Evolutionary conservation across 2,113 vertebrate genomes (phyloP), one percentile per base, ranked within the genome.

Genomic region (Brachypodius melanocephalos): DNA sequence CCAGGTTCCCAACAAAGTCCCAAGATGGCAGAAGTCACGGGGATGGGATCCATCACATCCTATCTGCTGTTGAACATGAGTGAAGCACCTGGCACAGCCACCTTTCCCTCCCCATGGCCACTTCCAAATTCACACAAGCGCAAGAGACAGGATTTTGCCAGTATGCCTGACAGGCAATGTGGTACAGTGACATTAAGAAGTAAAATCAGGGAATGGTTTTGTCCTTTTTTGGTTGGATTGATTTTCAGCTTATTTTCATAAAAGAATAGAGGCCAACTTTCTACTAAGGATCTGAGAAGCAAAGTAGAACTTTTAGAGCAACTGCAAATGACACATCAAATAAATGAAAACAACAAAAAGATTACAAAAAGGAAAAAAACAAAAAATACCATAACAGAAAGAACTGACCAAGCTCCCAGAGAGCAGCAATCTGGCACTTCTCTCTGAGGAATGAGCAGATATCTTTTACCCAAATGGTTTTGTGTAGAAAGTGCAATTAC

Each of bases 91-190:
- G 71, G 52, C 69, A 72, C 0, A 2, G 45, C 20, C 65, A 59
- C 59, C n/a, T 67, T 75, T 43, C 19, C 26, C 48, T 62, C 59
- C 49, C 43, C 14, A 10, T 7, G 6, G 36, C 29, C 0, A 0
- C 48, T 78, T 81, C 68, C 65, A 84, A 32, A 87, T 38, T 21
- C 85, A 69, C 28, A 69, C 65, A 38, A 75, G 74, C 43, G 45
- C 38, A 45, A 74, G 73, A 77, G 16, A 43, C 40, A 74, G 75
- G 55, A 83, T 74, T 88, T 43, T 74, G 40, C 31, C 72, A 81
- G 63, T 18, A 45, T 26, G 10, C 14, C 62, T 69, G 43, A 52
- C 3, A 14, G n/a, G 26, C 15, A 8, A n/a, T 10, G 6, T 66
- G 15, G 24, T 76, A 52, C 29, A 32, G 11, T 43, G 29, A 57